Evolutionary conservation across 2,888 invertebrate species (phyloP).

Genomic region (Hedya salicella): DNA sequence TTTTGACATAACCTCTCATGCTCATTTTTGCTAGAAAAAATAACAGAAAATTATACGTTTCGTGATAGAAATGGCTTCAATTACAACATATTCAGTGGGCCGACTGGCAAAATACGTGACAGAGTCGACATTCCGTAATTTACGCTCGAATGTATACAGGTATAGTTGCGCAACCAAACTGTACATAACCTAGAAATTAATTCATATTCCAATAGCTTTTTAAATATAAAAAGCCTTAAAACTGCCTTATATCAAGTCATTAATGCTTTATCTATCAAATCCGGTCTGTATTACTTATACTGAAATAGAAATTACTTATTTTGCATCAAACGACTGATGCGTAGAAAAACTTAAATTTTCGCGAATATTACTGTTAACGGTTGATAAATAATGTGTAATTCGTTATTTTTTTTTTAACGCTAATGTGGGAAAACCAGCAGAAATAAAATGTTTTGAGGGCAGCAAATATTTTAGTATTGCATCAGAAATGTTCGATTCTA

Average conservation of each 20-base stretch:
- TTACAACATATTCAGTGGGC: constrained; percentile 78
- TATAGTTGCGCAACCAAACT: constrained; percentile 77
- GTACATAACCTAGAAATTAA: constrained; percentile 57
- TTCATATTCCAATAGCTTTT: constrained; percentile 19
- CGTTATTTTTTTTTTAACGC: background rate
- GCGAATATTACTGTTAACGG: background rate
- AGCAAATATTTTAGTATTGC: constrained; percentile 9
- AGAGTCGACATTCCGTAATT: constrained; percentile 74
- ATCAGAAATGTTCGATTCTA: constrained; percentile 19
- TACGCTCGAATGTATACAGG: constrained; percentile 77
- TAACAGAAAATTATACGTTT: constrained; percentile 38
- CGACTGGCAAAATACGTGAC: constrained; percentile 78
- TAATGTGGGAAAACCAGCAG: background rate
- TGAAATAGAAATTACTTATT: background rate
- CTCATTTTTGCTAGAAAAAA: constrained; percentile 41
- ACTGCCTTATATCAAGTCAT: background rate
- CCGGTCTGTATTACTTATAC: background rate
- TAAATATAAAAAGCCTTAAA: background rate
- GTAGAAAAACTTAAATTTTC: background rate
- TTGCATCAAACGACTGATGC: background rate
- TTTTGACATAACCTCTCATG: constrained; percentile 65
- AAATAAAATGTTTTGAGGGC: background rate
- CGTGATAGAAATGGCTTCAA: constrained; percentile 74
- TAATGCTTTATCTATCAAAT: no score
- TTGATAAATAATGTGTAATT: background rate